phyloP scores from a whole-genome alignment of 2,888 invertebrate genomes.

The Phaedon cochleariae region DNA sequence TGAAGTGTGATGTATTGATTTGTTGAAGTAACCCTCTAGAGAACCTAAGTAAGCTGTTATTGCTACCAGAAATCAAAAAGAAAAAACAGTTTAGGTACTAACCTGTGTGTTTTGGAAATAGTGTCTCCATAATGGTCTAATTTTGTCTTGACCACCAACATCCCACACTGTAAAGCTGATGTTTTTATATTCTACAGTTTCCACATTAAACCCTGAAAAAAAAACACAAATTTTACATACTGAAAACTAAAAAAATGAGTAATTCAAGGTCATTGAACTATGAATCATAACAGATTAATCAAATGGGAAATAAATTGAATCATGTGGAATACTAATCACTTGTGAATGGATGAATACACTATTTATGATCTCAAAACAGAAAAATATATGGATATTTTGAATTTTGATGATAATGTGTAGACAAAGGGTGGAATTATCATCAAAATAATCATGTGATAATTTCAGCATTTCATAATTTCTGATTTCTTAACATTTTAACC shows the following conservation, averaged over 20 bases:
- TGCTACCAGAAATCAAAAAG: too few relatives aligned
- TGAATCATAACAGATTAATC: slow-evolving; percentile 26
- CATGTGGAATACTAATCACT: too few relatives aligned
- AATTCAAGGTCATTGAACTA: slow-evolving; percentile 39
- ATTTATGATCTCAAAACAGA: not conserved
- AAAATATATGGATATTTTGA: not conserved
- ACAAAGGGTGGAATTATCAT: too few relatives aligned
- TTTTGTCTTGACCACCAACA: slow-evolving; percentile 98
- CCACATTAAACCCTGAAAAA: slow-evolving; percentile 90
- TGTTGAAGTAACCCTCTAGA: too few relatives aligned
- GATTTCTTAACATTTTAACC: too few relatives aligned
- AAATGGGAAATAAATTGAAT: not conserved
- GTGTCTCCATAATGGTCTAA: slow-evolving; percentile 97
- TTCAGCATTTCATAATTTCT: too few relatives aligned
- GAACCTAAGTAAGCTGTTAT: too few relatives aligned
- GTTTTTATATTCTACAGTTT: slow-evolving; percentile 99
- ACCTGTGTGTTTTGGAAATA: slow-evolving; percentile 99
- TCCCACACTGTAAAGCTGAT: slow-evolving; percentile 99
- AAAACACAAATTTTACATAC: not conserved
- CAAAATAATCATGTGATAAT: too few relatives aligned
- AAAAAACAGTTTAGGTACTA: slow-evolving; percentile 31
- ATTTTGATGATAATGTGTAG: too few relatives aligned
- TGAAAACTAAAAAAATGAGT: slow-evolving; percentile 7
- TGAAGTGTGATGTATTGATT: too few relatives aligned
- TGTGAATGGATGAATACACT: not conserved